Conservation (phyloP, 2,888 invertebrate genomes). For the Nemotelus nigrinus region DNA sequence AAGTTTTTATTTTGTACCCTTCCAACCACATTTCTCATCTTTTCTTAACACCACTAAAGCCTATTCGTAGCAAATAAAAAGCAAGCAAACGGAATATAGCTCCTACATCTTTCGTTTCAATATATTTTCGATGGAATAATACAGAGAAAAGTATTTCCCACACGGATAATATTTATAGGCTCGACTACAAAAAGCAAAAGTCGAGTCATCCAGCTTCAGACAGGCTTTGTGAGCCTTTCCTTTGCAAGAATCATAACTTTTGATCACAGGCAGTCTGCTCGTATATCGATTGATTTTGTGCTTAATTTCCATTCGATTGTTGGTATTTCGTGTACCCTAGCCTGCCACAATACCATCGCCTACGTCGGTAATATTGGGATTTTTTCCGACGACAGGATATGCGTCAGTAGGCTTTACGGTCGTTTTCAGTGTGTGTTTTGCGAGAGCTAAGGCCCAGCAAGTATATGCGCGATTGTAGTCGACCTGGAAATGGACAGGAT, state of each 20-base stretch:
- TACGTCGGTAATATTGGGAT: background rate
- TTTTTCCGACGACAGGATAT: background rate
- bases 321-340: slow-evolving; percentile 7
- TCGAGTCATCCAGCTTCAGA: too few relatives aligned
- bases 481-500: slow-evolving; percentile 19
- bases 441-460: too few relatives aligned
- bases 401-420: slow-evolving; percentile 21
- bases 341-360: slow-evolving; percentile 2
- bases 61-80: too few relatives aligned
- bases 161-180: too few relatives aligned
- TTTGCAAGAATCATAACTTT: background rate
- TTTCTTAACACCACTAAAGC: too few relatives aligned
- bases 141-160: too few relatives aligned
- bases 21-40: background rate
- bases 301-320: slow-evolving; percentile 30
- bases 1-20: background rate
- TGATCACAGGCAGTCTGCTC: background rate
- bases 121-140: too few relatives aligned
- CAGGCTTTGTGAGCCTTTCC: background rate
- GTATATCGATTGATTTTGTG: slow-evolving; percentile 35
- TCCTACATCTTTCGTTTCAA: background rate
- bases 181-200: too few relatives aligned
- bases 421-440: slow-evolving; percentile 1
- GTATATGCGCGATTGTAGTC: background rate
- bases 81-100: background rate